Conservation (phyloP, 2,113 vertebrate genomes). For the Ameiurus melas region DNA sequence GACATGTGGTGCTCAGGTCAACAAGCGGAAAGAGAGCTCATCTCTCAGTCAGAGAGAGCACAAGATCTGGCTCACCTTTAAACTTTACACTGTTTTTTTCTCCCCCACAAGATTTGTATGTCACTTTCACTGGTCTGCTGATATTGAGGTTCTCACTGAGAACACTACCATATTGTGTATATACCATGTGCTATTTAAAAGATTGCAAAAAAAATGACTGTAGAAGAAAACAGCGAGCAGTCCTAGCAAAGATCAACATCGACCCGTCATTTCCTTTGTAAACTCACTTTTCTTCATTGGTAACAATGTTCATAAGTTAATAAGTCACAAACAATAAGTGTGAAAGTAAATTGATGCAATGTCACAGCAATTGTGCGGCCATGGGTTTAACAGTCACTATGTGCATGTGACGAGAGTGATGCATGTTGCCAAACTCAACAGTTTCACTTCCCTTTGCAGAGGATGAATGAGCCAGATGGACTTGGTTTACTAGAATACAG, state of each 20-base stretch:
- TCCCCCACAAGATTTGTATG: background rate
- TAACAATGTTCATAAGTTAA: background rate
- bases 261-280: background rate
- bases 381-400: background rate
- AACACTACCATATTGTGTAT: constrained; percentile 2
- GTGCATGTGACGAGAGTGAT: constrained; percentile 16
- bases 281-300: background rate
- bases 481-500: background rate
- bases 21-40: constrained; percentile 30
- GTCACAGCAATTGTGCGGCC: background rate
- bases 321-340: background rate
- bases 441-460: constrained; percentile 45
- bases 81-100: background rate
- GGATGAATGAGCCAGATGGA: background rate
- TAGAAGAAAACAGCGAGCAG: background rate
- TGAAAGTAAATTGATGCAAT: constrained; percentile 20
- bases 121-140: background rate
- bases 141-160: background rate
- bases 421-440: constrained; percentile 12
- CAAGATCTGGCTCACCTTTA: constrained; percentile 8
- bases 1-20: constrained; percentile 70
- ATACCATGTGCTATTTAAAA: background rate
- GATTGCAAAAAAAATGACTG: background rate
- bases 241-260: background rate
- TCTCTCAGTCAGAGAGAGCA: constrained; percentile 8